Percentiles rank a stretch among this genome's conserved stretches.
Evolutionary conservation across 1,140 invertebrate genomes (phyloP).

Genomic region (Drosophila pallidifrons): DNA sequence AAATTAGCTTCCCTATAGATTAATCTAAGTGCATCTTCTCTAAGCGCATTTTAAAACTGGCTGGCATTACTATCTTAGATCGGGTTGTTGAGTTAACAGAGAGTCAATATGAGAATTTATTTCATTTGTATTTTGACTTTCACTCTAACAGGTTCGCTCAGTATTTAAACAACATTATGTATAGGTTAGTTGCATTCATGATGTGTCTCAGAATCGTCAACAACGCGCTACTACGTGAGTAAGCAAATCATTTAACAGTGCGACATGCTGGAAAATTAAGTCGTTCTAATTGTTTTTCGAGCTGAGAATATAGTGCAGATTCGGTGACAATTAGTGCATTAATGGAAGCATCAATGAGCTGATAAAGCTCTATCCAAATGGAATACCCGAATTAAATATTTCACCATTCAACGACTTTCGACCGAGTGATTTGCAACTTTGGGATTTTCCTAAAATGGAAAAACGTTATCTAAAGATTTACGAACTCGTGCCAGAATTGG

Average conservation of each 20-base stretch:
- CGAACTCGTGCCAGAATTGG: too few relatives aligned
- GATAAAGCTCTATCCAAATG: constrained; percentile 21
- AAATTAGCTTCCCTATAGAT: too few relatives aligned
- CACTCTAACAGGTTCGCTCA: not conserved
- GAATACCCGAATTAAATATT: not conserved
- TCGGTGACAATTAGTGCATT: constrained; percentile 9
- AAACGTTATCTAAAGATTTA: constrained; percentile 6
- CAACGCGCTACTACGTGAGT: not conserved
- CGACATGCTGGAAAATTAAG: not conserved
- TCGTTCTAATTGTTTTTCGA: not conserved
- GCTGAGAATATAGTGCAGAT: constrained; percentile 20
- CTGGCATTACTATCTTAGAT: not conserved
- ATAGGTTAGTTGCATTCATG: not conserved
- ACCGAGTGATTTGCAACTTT: constrained; percentile 4
- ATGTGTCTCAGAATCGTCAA: not conserved
- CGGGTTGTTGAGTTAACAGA: not conserved
- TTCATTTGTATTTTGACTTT: not conserved
- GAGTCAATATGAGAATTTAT: not conserved
- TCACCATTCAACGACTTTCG: constrained; percentile 15
- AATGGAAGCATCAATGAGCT: constrained; percentile 27
- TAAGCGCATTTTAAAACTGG: not conserved
- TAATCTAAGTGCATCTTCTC: too few relatives aligned
- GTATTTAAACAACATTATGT: not conserved
- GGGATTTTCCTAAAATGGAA: constrained; percentile 2
- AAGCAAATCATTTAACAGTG: not conserved